Base-by-base conservation (phyloP, 2,888 invertebrate species). In the Gryllus longicercus region DNA sequence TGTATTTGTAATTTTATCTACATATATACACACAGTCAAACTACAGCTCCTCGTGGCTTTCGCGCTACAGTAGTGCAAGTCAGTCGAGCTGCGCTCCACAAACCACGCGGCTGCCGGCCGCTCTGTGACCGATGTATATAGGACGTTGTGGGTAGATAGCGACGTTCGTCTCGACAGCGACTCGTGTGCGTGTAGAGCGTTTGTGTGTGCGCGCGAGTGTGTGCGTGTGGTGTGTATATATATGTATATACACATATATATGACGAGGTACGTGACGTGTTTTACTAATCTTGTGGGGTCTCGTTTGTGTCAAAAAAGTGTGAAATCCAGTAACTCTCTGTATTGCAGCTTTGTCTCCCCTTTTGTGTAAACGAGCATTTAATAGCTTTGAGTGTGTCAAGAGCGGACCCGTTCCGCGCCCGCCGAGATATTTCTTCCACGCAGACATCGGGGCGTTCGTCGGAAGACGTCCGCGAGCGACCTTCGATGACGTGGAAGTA, bases 1-100 rank as follows among this genome's bases (percentile, higher is more conserved):
- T 79, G 50, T 50, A 74, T 50, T 79, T 74, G 38, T 23, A n/a
- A 63, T 63, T 63, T 63, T 78, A 78, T 51, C n/a, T 74, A 74
- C 49, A 16, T 50, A 74, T 23, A 23, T 50, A 74, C 18, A 16
- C 51, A 51, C 50, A 77, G n/a, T 50, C 25, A 79, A 79, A 18
- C 21, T 74, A 75, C 78, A 79, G 63, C 63, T 63, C 63, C 63
- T n/a, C 63, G 63, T 63, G 63, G 63, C 63, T 63, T 63, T 18
- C n/a, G 63, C 63, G 63, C 63, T 63, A 10, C 63, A 63, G 63
- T 16, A 63, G 63, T 63, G 63, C 63, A 63, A 63, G 63, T 63
- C 63, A 63, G n/a, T n/a, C 63, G 63, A 63, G 63, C 63, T 63
- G 16, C 63, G 63, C 63, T 63, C 63, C 63, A n/a, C 63, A 18